Percentiles rank a stretch among this genome's conserved stretches.
Evolutionary conservation across 2,888 invertebrate species (phyloP).

Genomic region (Drosophila cognata): DNA sequence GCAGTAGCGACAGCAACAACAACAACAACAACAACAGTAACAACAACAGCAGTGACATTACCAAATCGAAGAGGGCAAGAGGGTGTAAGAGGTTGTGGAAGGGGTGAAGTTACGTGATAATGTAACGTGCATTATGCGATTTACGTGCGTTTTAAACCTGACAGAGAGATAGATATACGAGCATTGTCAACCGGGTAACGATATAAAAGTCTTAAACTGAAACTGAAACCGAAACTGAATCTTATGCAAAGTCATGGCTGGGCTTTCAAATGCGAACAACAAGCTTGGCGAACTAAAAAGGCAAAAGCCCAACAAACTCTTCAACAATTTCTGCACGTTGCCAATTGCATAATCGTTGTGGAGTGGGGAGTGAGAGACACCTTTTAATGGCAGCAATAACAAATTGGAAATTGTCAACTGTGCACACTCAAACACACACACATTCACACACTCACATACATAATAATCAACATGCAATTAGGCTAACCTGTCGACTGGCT

Average conservation of each 20-base stretch:
- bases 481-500: conserved; percentile 70
- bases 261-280: conserved; percentile 61
- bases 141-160: conserved; percentile 63
- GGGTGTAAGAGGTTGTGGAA: conserved; percentile 11
- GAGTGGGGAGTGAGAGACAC: conserved; percentile 53
- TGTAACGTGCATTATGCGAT: conserved; percentile 71
- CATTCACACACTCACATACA: conserved; percentile 14
- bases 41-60: conserved; percentile 23
- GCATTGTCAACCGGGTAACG: conserved; percentile 59
- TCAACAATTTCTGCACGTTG: conserved; percentile 76
- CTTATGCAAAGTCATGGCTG: conserved; percentile 79
- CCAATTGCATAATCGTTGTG: conserved; percentile 68
- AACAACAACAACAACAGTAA: conserved; percentile 27
- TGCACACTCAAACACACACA: conserved; percentile 30
- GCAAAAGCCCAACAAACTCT: conserved; percentile 50
- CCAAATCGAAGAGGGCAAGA: conserved; percentile 40
- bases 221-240: conserved; percentile 54
- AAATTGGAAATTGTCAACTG: conserved; percentile 76
- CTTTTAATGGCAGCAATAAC: conserved; percentile 65
- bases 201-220: conserved; percentile 32
- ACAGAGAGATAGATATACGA: conserved; percentile 27
- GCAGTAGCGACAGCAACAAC: conserved; percentile 24
- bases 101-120: conserved; percentile 54
- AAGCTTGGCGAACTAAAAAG: conserved; percentile 53
- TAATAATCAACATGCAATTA: conserved; percentile 76